These are phyloP conservation scores for Psittacula derbiana DNA, from an alignment of 2,797 vertebrate genomes.

Conservation along the genomic window DNA sequence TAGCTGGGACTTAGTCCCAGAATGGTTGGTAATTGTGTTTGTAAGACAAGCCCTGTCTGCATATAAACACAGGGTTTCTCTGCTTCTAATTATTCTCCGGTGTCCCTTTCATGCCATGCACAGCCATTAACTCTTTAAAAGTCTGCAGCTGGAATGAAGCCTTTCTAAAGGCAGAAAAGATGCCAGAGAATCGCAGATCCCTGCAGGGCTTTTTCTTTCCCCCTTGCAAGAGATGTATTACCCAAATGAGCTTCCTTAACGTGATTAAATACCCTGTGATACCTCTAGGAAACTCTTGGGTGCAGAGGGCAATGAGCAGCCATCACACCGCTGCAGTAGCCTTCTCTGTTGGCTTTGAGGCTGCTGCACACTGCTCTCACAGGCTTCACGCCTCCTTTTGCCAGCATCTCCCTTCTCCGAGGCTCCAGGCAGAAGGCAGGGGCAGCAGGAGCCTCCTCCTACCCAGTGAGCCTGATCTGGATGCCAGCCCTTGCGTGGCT, in stretches of 20 bases:
- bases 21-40: constrained; percentile 41
- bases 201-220: background rate
- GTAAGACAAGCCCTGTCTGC: constrained; percentile 53
- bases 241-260: background rate
- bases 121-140: background rate
- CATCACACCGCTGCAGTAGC: fast-evolving
- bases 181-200: background rate
- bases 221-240: background rate
- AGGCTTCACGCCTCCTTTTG: background rate
- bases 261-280: background rate
- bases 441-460: background rate
- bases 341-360: background rate
- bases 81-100: constrained; percentile 43
- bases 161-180: background rate
- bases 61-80: constrained; percentile 52
- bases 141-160: background rate
- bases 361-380: background rate
- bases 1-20: constrained; percentile 45
- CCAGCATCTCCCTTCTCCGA: background rate
- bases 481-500: background rate
- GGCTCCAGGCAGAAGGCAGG: background rate
- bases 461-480: background rate
- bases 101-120: constrained; percentile 1
- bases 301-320: background rate
- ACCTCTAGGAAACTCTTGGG: background rate